phyloP scores from a whole-genome alignment of 2,888 invertebrate species.

The Xiphydria camelus region DNA sequence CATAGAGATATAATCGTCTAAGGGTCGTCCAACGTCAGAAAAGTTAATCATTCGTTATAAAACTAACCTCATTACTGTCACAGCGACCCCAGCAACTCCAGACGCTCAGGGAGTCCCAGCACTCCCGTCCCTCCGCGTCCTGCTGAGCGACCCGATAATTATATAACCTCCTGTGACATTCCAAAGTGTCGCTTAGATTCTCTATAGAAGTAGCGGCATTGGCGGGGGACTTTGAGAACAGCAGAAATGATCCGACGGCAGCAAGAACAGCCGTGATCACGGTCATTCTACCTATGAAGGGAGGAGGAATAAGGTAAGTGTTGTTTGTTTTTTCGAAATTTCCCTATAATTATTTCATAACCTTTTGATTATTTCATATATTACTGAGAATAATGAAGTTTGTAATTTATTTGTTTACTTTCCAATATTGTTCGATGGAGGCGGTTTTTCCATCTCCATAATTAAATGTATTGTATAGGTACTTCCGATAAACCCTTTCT shows the following conservation, averaged over 20 bases:
- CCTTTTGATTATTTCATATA: no score
- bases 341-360: no score
- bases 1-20: constrained; percentile 27
- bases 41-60: not conserved
- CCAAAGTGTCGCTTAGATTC: constrained; percentile 61
- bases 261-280: not conserved
- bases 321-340: no score
- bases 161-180: constrained; percentile 70
- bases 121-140: constrained; percentile 68
- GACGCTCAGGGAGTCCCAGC: constrained; percentile 76
- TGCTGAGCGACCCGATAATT: constrained; percentile 69
- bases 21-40: not conserved
- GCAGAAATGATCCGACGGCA: constrained; percentile 1
- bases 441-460: no score
- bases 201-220: not conserved
- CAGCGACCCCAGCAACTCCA: constrained; percentile 82
- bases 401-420: no score
- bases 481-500: no score
- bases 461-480: no score
- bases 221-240: not conserved
- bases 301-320: no score
- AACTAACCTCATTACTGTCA: constrained; percentile 77
- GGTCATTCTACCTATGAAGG: constrained; percentile 1
- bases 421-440: no score
- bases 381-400: no score